Evolutionary conservation across 2,113 vertebrate species (phyloP).

Genomic region (Barbus barbus): DNA sequence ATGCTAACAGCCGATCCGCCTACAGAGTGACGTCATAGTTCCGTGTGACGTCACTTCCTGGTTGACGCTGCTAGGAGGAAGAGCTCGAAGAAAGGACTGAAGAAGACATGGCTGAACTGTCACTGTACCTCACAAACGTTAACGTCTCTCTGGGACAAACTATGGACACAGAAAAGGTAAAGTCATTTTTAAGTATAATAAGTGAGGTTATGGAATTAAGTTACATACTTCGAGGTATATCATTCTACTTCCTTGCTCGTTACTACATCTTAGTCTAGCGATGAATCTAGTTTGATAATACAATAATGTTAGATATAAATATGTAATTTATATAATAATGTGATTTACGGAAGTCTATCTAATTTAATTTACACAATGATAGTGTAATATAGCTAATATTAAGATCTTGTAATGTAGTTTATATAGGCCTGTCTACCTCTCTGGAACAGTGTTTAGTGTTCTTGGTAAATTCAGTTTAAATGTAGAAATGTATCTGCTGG

Average conservation of each 20-base stretch:
- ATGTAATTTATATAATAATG: background rate
- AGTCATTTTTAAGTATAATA: background rate
- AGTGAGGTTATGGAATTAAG: background rate
- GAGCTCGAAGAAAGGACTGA: background rate
- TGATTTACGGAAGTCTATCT: background rate
- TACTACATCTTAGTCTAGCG: background rate
- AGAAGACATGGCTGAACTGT: slow-evolving; percentile 66
- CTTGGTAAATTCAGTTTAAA: background rate
- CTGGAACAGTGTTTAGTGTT: background rate
- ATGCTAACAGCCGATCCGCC: too few species aligned
- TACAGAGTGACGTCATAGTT: too few species aligned
- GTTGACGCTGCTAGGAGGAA: background rate
- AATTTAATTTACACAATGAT: background rate
- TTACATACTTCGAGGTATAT: background rate
- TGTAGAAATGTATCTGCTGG: slow-evolving; percentile 29
- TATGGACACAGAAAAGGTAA: slow-evolving; percentile 75
- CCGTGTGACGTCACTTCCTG: slow-evolving; percentile 27
- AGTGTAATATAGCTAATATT: background rate
- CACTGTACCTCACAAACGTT: slow-evolving; percentile 67
- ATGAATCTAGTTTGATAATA: background rate
- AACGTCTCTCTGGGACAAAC: slow-evolving; percentile 68
- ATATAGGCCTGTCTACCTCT: background rate
- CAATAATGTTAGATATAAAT: background rate
- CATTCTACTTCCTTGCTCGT: slow-evolving; percentile 24
- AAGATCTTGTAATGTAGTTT: background rate